phyloP scores from a whole-genome alignment of 2,888 invertebrate species.

The Chalcis sispes region DNA sequence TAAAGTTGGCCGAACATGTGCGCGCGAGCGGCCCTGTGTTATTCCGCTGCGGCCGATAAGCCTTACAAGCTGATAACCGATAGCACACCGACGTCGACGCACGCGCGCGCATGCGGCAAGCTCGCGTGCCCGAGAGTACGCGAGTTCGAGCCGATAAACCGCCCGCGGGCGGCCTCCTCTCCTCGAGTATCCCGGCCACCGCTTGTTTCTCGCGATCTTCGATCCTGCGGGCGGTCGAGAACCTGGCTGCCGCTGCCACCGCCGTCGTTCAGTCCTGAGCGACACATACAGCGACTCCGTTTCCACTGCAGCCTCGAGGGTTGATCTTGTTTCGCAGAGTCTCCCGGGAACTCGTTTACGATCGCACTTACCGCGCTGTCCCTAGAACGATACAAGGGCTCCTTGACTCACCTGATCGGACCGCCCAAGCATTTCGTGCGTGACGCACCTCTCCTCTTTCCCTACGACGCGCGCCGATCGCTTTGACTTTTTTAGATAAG shows the following conservation, averaged over 20 bases:
- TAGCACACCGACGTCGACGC: constrained; percentile 52
- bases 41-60: constrained; percentile 61
- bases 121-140: neutral
- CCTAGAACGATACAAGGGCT: too few relatives aligned
- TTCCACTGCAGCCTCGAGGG: neutral
- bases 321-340: neutral
- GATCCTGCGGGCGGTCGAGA: neutral
- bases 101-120: neutral
- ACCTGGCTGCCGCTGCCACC: neutral
- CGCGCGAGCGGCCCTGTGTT: neutral
- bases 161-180: neutral
- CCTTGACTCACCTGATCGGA: too few relatives aligned
- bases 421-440: too few relatives aligned
- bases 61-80: constrained; percentile 67
- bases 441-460: too few relatives aligned
- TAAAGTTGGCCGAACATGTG: too few relatives aligned
- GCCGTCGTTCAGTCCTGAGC: too few relatives aligned
- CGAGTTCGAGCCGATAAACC: neutral
- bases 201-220: neutral
- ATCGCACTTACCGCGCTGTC: neutral
- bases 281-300: neutral
- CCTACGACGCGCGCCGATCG: neutral
- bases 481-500: neutral
- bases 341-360: neutral
- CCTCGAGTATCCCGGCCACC: neutral